These are phyloP conservation scores for Vulpes vulpes DNA, from an alignment of 2,113 vertebrate species.

Conservation along the genomic window DNA sequence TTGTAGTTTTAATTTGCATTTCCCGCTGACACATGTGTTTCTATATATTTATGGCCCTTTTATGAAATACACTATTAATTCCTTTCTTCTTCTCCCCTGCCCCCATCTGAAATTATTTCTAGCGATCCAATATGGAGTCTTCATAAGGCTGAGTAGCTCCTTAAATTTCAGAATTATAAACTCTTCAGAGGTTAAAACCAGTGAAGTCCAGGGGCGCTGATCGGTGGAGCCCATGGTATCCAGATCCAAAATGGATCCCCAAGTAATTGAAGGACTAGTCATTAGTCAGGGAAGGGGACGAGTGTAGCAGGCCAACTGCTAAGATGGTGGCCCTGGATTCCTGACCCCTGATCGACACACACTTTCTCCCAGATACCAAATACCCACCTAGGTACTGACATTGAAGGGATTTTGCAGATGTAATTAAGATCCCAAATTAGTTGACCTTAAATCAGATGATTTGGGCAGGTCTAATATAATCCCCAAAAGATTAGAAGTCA, in stretches of 20 bases:
- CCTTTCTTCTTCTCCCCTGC: background rate
- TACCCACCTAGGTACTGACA: background rate
- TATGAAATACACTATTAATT: background rate
- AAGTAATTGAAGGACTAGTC: background rate
- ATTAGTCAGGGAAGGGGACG: background rate
- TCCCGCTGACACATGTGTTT: background rate
- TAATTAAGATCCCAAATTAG: conserved; percentile 1
- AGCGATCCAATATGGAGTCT: background rate
- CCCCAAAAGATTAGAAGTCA: background rate
- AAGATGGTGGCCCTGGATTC: background rate
- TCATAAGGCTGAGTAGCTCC: background rate
- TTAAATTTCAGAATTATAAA: background rate
- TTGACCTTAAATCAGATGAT: background rate
- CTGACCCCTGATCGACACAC: no score
- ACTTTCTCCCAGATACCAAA: conserved; percentile 18
- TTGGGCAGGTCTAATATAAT: background rate
- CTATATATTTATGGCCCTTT: background rate
- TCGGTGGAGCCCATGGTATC: background rate
- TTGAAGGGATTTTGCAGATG: background rate
- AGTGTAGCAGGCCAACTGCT: background rate
- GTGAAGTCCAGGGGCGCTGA: background rate
- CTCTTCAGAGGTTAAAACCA: background rate
- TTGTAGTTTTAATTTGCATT: background rate
- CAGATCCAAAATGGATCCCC: background rate
- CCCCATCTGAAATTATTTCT: background rate